Conservation (phyloP, 2,113 vertebrate genomes). For the Rostratula benghalensis region DNA sequence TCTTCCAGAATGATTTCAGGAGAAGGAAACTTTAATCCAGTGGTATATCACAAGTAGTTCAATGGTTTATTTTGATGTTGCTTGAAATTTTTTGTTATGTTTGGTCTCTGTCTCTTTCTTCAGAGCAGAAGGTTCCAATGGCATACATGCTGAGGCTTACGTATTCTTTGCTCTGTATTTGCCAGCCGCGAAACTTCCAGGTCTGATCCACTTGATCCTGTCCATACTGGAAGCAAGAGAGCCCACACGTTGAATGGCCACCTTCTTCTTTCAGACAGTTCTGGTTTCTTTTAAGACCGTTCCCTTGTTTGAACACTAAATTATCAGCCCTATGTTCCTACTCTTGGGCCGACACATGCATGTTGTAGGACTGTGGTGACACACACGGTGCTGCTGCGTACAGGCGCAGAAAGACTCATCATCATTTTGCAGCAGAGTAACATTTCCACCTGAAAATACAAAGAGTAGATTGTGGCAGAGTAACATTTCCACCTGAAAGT, state of each 20-base stretch:
- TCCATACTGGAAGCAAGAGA: not conserved
- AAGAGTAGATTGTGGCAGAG: no score
- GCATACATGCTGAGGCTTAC: not conserved
- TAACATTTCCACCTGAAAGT: not conserved
- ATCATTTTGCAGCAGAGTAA: not conserved
- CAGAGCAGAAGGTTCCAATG: not conserved
- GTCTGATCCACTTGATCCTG: not conserved
- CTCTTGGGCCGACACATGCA: fast-evolving
- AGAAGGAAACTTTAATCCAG: slow-evolving; percentile 14
- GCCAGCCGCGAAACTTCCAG: not conserved
- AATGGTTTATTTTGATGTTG: not conserved
- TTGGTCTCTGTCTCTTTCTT: not conserved
- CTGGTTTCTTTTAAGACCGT: not conserved
- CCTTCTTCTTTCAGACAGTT: not conserved
- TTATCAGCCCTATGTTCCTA: fast-evolving
- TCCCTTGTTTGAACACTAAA: not conserved
- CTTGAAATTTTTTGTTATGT: not conserved
- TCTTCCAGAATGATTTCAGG: slow-evolving; percentile 6
- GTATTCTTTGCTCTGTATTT: not conserved
- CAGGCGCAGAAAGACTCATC: not conserved
- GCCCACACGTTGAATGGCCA: not conserved
- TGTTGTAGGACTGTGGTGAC: not conserved
- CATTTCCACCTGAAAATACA: not conserved
- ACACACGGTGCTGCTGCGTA: not conserved
- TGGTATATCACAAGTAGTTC: not conserved